Evolutionary conservation across 2,797 vertebrate genomes (phyloP).

Genomic region (Melanogrammus aeglefinus): DNA sequence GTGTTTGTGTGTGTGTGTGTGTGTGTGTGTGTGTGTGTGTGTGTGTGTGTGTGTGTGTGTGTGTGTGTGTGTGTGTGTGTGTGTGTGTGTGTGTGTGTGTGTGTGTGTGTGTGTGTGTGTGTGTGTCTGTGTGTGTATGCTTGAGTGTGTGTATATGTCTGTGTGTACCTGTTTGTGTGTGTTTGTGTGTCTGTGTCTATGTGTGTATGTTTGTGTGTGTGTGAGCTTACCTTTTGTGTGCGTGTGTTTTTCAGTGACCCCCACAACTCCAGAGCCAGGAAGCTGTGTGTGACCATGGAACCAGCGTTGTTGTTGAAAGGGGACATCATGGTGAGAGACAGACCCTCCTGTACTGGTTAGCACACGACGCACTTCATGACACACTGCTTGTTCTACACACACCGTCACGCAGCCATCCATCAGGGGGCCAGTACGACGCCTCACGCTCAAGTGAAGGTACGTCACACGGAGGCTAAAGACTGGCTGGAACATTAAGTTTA

Average conservation of each 20-base stretch:
- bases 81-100: conserved; percentile 44
- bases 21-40: conserved; percentile 13
- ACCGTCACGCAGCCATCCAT: too few relatives aligned
- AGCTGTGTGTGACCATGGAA: conserved; percentile 83
- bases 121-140: background rate
- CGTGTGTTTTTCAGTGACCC: conserved; percentile 66
- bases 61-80: conserved; percentile 38
- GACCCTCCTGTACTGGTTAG: background rate
- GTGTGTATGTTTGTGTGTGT: conserved; percentile 7
- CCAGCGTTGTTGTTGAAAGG: conserved; percentile 87
- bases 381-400: background rate
- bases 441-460: background rate
- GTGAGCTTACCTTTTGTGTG: conserved; percentile 2
- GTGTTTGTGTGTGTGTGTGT: conserved; percentile 9
- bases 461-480: background rate
- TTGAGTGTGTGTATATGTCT: conserved; percentile 36
- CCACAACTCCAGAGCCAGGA: conserved; percentile 73
- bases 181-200: conserved; percentile 15
- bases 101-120: conserved; percentile 12
- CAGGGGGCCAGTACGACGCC: too few relatives aligned
- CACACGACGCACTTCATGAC: background rate
- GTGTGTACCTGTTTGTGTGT: background rate
- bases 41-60: conserved; percentile 8
- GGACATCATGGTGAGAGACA: conserved; percentile 85
- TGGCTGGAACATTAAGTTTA: background rate